These are phyloP conservation scores for Gila orcuttii DNA, from an alignment of 2,113 vertebrate species.

Conservation along the genomic window DNA sequence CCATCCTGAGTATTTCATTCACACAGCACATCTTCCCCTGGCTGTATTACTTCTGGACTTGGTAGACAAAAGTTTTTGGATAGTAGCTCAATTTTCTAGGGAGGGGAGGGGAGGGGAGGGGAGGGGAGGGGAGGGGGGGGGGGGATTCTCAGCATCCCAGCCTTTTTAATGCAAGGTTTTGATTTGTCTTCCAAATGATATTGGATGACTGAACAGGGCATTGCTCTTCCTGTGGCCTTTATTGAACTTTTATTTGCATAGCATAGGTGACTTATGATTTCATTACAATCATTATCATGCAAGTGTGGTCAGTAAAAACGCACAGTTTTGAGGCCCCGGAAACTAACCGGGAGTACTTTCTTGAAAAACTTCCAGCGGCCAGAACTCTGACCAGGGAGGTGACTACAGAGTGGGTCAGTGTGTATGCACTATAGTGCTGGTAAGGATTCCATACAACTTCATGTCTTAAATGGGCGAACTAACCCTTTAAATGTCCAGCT, in stretches of 20 bases:
- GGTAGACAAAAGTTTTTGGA: neutral
- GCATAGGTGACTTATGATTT: constrained; percentile 31
- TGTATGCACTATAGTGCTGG: too few relatives aligned
- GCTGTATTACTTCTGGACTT: neutral
- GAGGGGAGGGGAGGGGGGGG: too few relatives aligned
- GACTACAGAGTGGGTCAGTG: too few relatives aligned
- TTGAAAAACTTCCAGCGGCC: too few relatives aligned
- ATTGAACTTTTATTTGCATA: constrained; percentile 1
- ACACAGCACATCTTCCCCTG: neutral
- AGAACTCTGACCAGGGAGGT: too few relatives aligned
- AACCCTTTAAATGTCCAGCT: too few relatives aligned
- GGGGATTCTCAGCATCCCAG: neutral
- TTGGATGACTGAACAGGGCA: neutral
- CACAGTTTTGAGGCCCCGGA: too few relatives aligned
- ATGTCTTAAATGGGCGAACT: too few relatives aligned
- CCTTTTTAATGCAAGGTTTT: neutral
- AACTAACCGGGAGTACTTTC: too few relatives aligned
- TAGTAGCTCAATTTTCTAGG: neutral
- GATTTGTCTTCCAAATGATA: neutral
- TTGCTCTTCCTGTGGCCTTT: constrained; percentile 1
- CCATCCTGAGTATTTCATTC: neutral
- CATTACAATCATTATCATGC: constrained; percentile 18
- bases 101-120: too few relatives aligned
- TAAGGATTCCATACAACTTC: too few relatives aligned
- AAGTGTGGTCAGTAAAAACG: neutral